Percentiles rank a stretch among this genome's conserved stretches.
phyloP scores from a whole-genome alignment of 2,797 vertebrate species.

The Sitta carolinensis region DNA sequence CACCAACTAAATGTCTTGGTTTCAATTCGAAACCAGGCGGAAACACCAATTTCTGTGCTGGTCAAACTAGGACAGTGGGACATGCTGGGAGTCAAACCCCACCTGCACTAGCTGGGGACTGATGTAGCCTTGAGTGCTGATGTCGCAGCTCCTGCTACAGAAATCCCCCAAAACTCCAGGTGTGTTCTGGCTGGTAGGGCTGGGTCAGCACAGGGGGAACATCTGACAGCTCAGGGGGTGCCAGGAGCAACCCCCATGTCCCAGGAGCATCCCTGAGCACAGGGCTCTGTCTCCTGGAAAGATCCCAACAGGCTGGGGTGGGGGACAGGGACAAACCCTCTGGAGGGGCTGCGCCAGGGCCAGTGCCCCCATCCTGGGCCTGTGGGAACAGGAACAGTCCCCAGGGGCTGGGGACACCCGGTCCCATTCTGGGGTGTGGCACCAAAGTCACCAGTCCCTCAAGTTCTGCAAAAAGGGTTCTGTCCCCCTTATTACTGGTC shows the following conservation, averaged over 20 bases:
- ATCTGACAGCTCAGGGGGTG: background rate
- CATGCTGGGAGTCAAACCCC: rapidly evolving
- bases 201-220: rapidly evolving
- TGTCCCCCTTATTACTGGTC: rapidly evolving
- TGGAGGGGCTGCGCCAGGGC: background rate
- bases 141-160: background rate
- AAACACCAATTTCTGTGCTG: too few species aligned
- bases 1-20: too few species aligned
- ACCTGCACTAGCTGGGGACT: background rate
- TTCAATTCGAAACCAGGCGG: too few species aligned
- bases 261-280: rapidly evolving
- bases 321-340: background rate
- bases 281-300: rapidly evolving
- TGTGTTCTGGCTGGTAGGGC: background rate
- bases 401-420: rapidly evolving
- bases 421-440: background rate
- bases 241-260: rapidly evolving
- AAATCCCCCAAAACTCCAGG: rapidly evolving
- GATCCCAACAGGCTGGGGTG: background rate
- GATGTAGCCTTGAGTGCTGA: background rate
- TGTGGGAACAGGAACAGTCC: background rate
- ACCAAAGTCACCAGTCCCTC: rapidly evolving
- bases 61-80: background rate
- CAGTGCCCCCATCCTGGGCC: background rate
- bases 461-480: background rate